These are phyloP conservation scores for Andrena flavipes DNA, from an alignment of 2,888 invertebrate species.

Conservation along the genomic window DNA sequence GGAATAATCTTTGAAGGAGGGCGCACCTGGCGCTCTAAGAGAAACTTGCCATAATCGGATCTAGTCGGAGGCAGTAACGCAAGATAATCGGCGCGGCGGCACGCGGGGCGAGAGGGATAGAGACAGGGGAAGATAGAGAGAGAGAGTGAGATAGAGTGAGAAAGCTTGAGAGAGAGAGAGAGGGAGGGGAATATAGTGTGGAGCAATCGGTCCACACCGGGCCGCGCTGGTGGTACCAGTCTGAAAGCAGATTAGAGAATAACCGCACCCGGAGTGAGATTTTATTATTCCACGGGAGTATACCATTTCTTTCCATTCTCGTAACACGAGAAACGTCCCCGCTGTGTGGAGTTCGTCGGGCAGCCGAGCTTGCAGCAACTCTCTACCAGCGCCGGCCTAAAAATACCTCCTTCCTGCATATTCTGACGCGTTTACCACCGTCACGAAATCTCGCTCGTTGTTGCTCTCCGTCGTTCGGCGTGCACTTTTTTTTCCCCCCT, in stretches of 20 bases:
- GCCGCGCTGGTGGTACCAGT: slow-evolving; percentile 27
- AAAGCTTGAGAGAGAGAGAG: neutral
- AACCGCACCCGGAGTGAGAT: slow-evolving; percentile 48
- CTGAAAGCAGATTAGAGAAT: slow-evolving; percentile 64
- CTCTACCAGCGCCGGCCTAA: slow-evolving; percentile 61
- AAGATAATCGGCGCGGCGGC: slow-evolving; percentile 61
- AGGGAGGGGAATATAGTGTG: neutral
- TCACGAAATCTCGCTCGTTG: slow-evolving; percentile 38
- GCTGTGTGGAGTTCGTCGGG: slow-evolving; percentile 42
- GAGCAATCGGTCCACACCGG: slow-evolving; percentile 42
- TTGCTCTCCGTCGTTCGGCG: slow-evolving; percentile 18
- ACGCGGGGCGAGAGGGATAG: slow-evolving; percentile 21
- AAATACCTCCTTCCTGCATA: slow-evolving; percentile 70
- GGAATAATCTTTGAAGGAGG: slow-evolving; percentile 55
- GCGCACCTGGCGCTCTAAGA: slow-evolving; percentile 58
- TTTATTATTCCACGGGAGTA: slow-evolving; percentile 52
- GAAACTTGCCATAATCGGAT: slow-evolving; percentile 68
- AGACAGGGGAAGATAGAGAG: neutral
- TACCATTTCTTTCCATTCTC: slow-evolving; percentile 44
- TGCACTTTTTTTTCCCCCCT: neutral
- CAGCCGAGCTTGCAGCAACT: slow-evolving; percentile 52
- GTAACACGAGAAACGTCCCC: slow-evolving; percentile 73
- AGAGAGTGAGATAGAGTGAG: neutral
- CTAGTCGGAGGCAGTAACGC: slow-evolving; percentile 65
- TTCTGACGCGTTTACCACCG: slow-evolving; percentile 56